These are phyloP conservation scores for Parascotia fuliginaria DNA, from an alignment of 2,888 invertebrate genomes.

Conservation along the genomic window DNA sequence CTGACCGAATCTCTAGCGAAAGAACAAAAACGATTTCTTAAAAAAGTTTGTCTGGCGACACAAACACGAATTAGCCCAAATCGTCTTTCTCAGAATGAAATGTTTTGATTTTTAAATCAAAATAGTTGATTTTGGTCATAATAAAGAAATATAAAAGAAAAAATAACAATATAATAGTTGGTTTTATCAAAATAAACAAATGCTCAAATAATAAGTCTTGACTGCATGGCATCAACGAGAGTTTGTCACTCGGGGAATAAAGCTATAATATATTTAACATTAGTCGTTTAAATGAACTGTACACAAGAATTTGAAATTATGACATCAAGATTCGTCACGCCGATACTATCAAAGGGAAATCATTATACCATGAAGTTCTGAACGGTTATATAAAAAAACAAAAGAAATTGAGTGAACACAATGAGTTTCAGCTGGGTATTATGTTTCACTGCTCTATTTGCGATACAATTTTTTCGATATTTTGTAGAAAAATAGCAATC, in stretches of 20 bases:
- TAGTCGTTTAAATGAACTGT: not conserved
- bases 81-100: conserved; percentile 11
- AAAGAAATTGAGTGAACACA: conserved; percentile 25
- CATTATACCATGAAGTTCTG: conserved; percentile 49
- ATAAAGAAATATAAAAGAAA: too few species aligned
- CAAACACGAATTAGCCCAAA: conserved; percentile 15
- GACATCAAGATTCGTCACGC: conserved; percentile 59
- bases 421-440: conserved; percentile 31
- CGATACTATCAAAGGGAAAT: conserved; percentile 55
- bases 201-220: too few species aligned
- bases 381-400: conserved; percentile 29
- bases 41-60: conserved; percentile 8
- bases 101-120: conserved; percentile 16
- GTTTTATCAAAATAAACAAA: too few species aligned
- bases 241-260: too few species aligned
- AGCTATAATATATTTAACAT: too few species aligned
- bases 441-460: conserved; percentile 39
- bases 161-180: too few species aligned
- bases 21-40: conserved; percentile 6
- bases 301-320: conserved; percentile 46
- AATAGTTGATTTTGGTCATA: conserved; percentile 13
- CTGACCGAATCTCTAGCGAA: not conserved
- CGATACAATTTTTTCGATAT: conserved; percentile 29
- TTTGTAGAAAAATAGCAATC: conserved; percentile 25
- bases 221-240: too few species aligned